phyloP scores from a whole-genome alignment of 2,797 vertebrate genomes.

The Mormyrus hasselquistii region DNA sequence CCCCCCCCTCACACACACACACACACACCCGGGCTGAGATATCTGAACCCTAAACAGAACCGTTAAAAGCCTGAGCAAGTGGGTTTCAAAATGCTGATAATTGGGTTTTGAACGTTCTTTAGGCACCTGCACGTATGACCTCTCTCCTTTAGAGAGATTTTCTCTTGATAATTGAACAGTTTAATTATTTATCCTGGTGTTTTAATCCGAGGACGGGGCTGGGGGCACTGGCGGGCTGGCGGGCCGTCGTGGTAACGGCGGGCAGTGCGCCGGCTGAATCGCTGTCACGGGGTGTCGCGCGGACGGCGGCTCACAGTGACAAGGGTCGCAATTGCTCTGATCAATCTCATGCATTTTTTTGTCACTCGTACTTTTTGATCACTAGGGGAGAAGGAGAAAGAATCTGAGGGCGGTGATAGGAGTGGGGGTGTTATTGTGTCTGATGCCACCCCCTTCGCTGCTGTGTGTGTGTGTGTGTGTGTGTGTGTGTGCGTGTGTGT shows the following conservation, averaged over 20 bases:
- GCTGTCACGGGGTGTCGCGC: constrained; percentile 16
- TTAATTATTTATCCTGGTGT: neutral
- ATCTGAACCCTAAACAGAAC: neutral
- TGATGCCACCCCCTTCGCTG: constrained; percentile 41
- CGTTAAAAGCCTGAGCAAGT: neutral
- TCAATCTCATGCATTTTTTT: constrained; percentile 28
- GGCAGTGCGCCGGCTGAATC: constrained; percentile 33
- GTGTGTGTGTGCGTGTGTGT: neutral
- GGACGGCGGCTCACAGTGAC: neutral
- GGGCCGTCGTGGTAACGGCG: neutral
- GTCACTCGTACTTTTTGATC: constrained; percentile 47
- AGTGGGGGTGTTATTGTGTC: constrained; percentile 56
- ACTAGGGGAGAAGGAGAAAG: constrained; percentile 25
- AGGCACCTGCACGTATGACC: neutral
- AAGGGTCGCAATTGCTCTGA: neutral
- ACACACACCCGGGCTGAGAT: neutral
- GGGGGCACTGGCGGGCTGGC: neutral
- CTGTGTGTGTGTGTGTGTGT: constrained; percentile 55
- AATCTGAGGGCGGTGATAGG: constrained; percentile 48
- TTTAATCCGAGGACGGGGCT: neutral
- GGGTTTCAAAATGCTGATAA: neutral
- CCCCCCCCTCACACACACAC: neutral
- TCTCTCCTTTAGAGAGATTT: neutral
- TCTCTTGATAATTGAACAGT: neutral
- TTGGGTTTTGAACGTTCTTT: neutral